Conservation (phyloP, 2,888 invertebrate genomes). For the Ethmia dodecea region DNA sequence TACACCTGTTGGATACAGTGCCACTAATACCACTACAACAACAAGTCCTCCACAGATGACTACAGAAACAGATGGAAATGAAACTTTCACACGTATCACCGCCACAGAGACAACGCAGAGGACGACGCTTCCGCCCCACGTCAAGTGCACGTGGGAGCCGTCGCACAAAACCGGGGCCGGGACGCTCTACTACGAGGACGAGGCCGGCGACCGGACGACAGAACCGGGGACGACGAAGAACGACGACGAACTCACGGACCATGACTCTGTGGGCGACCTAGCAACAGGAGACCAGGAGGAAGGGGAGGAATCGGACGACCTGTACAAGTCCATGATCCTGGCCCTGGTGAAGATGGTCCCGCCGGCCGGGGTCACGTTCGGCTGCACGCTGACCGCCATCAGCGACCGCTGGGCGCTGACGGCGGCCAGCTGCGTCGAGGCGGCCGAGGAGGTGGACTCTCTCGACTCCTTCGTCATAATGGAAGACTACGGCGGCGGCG, state of each 20-base stretch:
- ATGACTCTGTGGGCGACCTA: conserved; percentile 11
- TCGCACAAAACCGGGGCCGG: conserved; percentile 38
- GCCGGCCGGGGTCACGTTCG: conserved; percentile 40
- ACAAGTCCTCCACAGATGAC: no score
- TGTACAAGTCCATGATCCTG: conserved; percentile 27
- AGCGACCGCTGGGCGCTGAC: conserved; percentile 47
- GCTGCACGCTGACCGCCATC: conserved; percentile 52
- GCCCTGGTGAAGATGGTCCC: conserved; percentile 49
- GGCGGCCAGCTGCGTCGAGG: conserved; percentile 58
- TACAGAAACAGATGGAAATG: no score
- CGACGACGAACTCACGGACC: not conserved
- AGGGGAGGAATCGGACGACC: conserved; percentile 25
- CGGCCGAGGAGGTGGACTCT: conserved; percentile 52
- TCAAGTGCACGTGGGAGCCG: conserved; percentile 52
- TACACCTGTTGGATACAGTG: not conserved
- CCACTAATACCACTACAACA: not conserved
- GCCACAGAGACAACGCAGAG: no score
- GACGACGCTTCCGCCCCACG: conserved; percentile 19
- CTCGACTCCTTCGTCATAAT: conserved; percentile 53
- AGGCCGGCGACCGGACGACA: not conserved
- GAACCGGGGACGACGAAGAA: not conserved
- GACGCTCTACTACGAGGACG: conserved; percentile 33
- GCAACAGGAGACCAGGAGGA: conserved; percentile 21
- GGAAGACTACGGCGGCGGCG: conserved; percentile 32
- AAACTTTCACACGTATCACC: no score